Evolutionary conservation across 2,888 invertebrate species (phyloP).

Genomic region (Heterodera filipjevi): DNA sequence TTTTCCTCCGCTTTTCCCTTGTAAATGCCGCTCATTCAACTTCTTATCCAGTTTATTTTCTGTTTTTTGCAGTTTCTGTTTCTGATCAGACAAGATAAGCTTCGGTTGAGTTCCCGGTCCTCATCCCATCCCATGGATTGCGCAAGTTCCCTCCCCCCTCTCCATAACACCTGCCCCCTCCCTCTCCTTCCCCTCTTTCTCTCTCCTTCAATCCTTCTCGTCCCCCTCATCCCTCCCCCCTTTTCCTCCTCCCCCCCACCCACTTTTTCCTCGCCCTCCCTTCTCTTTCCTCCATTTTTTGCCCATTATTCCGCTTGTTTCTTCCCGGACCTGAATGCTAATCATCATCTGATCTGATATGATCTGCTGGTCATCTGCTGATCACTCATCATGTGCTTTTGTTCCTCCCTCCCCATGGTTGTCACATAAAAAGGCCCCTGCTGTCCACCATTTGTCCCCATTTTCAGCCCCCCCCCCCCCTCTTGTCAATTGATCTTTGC

Average conservation of each 20-base stretch:
- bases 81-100: too few species aligned
- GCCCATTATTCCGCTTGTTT: neutral
- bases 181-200: neutral
- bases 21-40: too few species aligned
- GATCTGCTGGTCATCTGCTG: neutral
- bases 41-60: too few species aligned
- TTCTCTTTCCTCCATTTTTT: neutral
- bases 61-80: too few species aligned
- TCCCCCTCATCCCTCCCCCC: neutral
- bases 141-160: too few species aligned
- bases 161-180: too few species aligned
- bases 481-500: neutral
- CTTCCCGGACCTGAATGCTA: neutral
- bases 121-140: too few species aligned
- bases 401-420: neutral
- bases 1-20: neutral
- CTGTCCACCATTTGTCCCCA: neutral
- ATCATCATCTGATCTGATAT: neutral
- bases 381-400: neutral
- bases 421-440: too few species aligned
- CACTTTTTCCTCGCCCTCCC: neutral
- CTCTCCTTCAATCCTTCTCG: neutral
- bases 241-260: neutral
- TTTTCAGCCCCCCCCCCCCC: neutral
- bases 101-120: too few species aligned